These are phyloP conservation scores for Podarcis muralis DNA, from an alignment of 2,113 vertebrate species.

Conservation along the genomic window DNA sequence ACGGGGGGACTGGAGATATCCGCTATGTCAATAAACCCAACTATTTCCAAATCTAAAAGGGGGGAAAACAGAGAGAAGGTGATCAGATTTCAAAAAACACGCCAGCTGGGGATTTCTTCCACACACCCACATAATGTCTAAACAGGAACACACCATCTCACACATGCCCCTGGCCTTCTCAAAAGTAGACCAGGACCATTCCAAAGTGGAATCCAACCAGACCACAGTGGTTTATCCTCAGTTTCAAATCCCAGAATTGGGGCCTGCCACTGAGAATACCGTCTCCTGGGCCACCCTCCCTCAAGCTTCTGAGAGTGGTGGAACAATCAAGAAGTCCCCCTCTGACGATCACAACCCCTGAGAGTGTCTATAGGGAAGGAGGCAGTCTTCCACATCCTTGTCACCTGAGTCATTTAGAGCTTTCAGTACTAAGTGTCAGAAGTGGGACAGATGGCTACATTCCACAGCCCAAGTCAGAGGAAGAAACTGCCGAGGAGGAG, in stretches of 20 bases:
- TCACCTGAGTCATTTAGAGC: too few species aligned
- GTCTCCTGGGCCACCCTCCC: too few species aligned
- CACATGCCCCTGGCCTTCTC: not conserved
- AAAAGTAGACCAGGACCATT: too few species aligned
- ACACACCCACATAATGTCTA: slow-evolving; percentile 4
- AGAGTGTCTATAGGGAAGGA: too few species aligned
- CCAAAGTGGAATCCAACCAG: not conserved
- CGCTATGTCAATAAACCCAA: slow-evolving; percentile 97
- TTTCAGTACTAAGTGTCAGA: too few species aligned
- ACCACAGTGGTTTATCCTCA: not conserved
- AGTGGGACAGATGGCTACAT: too few species aligned
- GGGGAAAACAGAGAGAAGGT: not conserved
- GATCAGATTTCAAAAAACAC: slow-evolving; percentile 14
- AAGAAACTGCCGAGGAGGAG: not conserved
- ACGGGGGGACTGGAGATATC: slow-evolving; percentile 98
- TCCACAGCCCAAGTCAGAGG: not conserved
- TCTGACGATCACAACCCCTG: too few species aligned
- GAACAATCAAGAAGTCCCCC: too few species aligned
- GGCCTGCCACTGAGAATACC: too few species aligned
- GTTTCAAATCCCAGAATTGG: not conserved
- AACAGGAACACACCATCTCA: slow-evolving; percentile 5
- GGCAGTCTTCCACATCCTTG: too few species aligned
- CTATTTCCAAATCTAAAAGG: slow-evolving; percentile 90
- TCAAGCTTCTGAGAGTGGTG: too few species aligned
- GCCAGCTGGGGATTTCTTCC: slow-evolving; percentile 11